These are phyloP conservation scores for Ischnura elegans DNA, from an alignment of 2,888 invertebrate species.

Conservation along the genomic window DNA sequence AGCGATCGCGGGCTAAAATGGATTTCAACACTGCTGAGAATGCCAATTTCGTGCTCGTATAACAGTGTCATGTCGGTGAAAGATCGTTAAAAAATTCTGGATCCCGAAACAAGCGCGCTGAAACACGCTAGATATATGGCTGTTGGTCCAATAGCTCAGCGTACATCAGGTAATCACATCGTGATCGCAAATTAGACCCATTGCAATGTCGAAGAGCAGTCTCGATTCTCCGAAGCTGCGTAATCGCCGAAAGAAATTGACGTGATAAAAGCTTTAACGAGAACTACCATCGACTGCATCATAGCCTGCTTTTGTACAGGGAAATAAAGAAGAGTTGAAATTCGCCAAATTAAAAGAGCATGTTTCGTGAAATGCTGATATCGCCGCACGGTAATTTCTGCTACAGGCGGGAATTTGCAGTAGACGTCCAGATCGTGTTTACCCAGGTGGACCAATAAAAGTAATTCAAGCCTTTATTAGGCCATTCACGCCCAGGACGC, in stretches of 20 bases:
- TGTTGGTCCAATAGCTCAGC: neutral
- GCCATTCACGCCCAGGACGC: neutral
- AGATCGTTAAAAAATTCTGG: neutral
- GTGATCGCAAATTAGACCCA: neutral
- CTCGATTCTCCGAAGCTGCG: neutral
- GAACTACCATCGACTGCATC: neutral
- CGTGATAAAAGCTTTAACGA: neutral
- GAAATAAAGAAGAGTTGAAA: neutral
- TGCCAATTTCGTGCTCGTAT: neutral
- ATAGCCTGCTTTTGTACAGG: neutral
- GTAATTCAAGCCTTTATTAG: neutral
- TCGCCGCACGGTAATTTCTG: neutral
- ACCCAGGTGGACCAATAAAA: neutral
- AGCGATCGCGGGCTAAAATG: constrained; percentile 8
- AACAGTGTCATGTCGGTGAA: neutral
- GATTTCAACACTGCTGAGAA: neutral
- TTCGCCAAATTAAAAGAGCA: neutral
- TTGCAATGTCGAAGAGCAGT: neutral
- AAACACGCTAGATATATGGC: neutral
- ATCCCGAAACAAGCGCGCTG: neutral
- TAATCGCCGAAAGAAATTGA: neutral
- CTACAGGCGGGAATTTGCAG: neutral
- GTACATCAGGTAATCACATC: neutral
- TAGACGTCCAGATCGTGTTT: neutral
- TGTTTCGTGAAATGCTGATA: neutral